These are phyloP conservation scores for Octopus sinensis DNA, from an alignment of 1,140 invertebrate genomes.

Conservation along the genomic window DNA sequence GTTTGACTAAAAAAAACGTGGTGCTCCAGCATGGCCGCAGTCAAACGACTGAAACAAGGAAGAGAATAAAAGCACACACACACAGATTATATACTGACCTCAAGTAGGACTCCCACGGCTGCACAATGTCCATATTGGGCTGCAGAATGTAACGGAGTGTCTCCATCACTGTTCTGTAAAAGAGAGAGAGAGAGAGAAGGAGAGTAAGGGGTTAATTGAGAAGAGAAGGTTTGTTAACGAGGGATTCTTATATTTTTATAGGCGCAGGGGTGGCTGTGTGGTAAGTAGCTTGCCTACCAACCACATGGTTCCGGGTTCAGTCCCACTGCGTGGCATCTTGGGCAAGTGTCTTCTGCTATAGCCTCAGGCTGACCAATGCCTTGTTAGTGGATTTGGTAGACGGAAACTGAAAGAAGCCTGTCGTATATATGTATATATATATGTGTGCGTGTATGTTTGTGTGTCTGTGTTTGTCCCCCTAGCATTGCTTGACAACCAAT, in stretches of 20 bases:
- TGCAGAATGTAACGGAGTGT: conserved; percentile 90
- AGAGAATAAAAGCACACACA: background rate
- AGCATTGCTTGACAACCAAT: too few relatives aligned
- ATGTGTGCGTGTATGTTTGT: too few relatives aligned
- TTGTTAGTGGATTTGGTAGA: too few relatives aligned
- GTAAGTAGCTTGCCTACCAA: background rate
- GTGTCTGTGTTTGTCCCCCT: too few relatives aligned
- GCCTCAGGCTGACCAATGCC: too few relatives aligned
- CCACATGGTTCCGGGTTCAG: background rate
- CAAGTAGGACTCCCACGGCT: conserved; percentile 80
- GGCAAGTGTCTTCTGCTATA: too few relatives aligned
- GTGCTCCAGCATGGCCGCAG: too few relatives aligned
- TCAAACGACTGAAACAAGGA: too few relatives aligned
- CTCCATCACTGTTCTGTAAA: conserved; percentile 81
- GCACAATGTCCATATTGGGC: conserved; percentile 90
- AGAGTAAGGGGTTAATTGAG: background rate
- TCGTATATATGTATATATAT: too few relatives aligned
- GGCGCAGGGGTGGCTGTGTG: background rate
- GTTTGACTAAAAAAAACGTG: too few relatives aligned
- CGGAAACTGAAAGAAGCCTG: too few relatives aligned
- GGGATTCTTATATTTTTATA: background rate
- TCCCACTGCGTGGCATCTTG: too few relatives aligned
- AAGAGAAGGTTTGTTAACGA: background rate
- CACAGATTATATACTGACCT: conserved; percentile 49
- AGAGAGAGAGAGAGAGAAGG: background rate